Evolutionary conservation across 2,113 vertebrate species (phyloP).

Genomic region (Indicator maculatus): DNA sequence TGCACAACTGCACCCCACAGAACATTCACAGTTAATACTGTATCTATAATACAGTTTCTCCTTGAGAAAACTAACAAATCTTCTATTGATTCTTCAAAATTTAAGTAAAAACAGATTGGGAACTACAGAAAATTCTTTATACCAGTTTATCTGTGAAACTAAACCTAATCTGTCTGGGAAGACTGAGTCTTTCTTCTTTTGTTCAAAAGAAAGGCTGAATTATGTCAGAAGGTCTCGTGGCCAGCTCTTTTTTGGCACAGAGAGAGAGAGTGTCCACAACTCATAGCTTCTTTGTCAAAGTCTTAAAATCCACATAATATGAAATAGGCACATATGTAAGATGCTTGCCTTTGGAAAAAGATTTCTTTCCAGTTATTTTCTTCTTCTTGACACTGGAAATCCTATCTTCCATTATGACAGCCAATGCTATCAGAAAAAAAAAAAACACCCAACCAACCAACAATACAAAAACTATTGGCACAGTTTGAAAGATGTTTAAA

Average conservation of each 20-base stretch:
- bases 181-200: neutral
- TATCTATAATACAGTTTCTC: neutral
- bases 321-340: conserved; percentile 26
- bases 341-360: conserved; percentile 26
- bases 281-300: neutral
- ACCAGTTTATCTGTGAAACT: neutral
- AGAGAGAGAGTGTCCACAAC: neutral
- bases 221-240: neutral
- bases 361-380: conserved; percentile 16
- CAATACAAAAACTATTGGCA: conserved; percentile 21
- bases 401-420: conserved; percentile 13
- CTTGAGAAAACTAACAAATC: neutral
- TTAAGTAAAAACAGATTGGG: neutral
- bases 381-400: conserved; percentile 45
- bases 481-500: conserved; percentile 10
- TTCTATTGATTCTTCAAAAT: neutral
- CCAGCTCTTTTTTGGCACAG: neutral
- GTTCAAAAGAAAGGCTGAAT: conserved; percentile 1
- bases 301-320: neutral
- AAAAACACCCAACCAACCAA: neutral
- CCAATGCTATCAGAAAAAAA: neutral
- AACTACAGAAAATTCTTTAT: conserved; percentile 2
- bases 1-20: neutral
- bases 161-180: conserved; percentile 7
- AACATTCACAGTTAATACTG: neutral